phyloP scores from a whole-genome alignment of 2,888 invertebrate species.

The Synanthedon myopaeformis region DNA sequence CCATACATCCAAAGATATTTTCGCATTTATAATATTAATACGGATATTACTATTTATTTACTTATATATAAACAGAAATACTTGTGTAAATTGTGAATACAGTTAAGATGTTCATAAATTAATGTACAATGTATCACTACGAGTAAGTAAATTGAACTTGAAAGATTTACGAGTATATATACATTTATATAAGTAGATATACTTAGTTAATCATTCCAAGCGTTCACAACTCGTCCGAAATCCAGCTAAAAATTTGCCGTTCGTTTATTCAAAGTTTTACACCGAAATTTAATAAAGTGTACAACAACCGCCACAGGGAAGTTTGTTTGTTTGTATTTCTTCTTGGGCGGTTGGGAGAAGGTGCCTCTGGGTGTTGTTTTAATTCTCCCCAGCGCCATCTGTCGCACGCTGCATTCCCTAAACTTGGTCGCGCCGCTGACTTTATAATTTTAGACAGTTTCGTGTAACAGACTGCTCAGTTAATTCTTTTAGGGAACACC shows the following conservation, averaged over 20 bases:
- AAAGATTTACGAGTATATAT: no score
- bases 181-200: neutral
- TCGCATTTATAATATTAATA: no score
- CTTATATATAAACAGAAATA: no score
- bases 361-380: neutral
- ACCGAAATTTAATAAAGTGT: constrained; percentile 37
- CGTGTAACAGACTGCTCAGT: neutral
- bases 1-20: no score
- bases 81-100: no score
- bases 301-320: constrained; percentile 13
- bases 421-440: constrained; percentile 29
- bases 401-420: constrained; percentile 27
- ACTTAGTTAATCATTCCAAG: neutral
- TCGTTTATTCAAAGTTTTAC: constrained; percentile 24
- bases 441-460: constrained; percentile 29
- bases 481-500: neutral
- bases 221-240: neutral
- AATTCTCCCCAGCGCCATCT: constrained; percentile 29
- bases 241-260: constrained; percentile 8
- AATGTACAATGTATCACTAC: no score
- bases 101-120: no score
- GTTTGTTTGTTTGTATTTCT: constrained; percentile 40
- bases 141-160: no score
- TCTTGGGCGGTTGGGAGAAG: constrained; percentile 7
- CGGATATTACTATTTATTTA: no score